phyloP scores from a whole-genome alignment of 2,113 vertebrate genomes.

The Erinaceus europaeus region DNA sequence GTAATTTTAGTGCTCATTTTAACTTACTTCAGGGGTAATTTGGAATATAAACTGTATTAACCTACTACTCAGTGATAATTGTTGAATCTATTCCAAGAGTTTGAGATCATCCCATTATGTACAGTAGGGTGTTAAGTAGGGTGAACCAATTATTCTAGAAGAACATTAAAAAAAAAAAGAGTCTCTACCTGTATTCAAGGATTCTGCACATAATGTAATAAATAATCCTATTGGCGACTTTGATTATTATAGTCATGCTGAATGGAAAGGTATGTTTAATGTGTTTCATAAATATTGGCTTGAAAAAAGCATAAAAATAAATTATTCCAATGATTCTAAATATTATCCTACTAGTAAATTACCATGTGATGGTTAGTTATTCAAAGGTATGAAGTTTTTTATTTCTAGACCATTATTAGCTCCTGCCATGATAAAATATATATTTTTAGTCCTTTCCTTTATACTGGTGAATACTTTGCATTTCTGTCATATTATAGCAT shows the following conservation, averaged over 20 bases:
- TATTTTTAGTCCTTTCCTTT: background rate
- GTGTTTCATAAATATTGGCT: background rate
- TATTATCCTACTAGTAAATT: background rate
- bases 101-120: conserved; percentile 33
- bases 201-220: background rate
- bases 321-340: background rate
- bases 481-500: background rate
- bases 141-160: conserved; percentile 13
- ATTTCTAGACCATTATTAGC: background rate
- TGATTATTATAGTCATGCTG: background rate
- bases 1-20: conserved; percentile 38
- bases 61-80: conserved; percentile 34
- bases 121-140: conserved; percentile 23
- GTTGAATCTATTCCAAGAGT: conserved; percentile 39
- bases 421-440: background rate
- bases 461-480: background rate
- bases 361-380: background rate
- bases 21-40: conserved; percentile 39
- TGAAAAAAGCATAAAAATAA: conserved; percentile 5
- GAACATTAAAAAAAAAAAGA: background rate
- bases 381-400: background rate
- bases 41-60: conserved; percentile 22
- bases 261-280: background rate
- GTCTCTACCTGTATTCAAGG: background rate
- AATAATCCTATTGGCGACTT: background rate